phyloP scores from a whole-genome alignment of 2,888 invertebrate genomes.

The Drosophila robusta region DNA sequence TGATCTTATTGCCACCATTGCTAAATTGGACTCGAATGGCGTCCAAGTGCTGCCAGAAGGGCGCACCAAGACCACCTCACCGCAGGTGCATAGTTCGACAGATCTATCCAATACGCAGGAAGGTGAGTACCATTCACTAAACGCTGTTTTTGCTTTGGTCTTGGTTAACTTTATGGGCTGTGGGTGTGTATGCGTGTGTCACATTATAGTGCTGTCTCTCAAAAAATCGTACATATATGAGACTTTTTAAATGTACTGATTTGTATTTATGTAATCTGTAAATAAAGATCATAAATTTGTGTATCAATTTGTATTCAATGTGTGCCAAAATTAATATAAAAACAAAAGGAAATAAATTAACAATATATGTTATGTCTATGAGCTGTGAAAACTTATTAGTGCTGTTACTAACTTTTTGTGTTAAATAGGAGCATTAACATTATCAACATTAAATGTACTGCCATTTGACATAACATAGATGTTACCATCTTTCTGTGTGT shows the following conservation, averaged over 20 bases:
- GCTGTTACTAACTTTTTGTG: neutral
- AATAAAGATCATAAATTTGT: neutral
- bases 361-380: neutral
- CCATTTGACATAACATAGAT: too few species aligned
- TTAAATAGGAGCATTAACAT: neutral
- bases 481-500: conserved; percentile 1
- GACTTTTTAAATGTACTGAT: too few species aligned
- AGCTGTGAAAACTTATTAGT: too few species aligned
- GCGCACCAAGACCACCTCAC: conserved; percentile 86
- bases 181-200: conserved; percentile 35
- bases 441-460: neutral
- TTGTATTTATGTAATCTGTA: too few species aligned
- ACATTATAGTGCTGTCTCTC: conserved; percentile 9
- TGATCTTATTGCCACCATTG: conserved; percentile 94
- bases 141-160: conserved; percentile 4
- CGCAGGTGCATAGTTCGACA: conserved; percentile 91
- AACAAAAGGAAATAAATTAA: too few species aligned
- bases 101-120: conserved; percentile 86
- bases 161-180: conserved; percentile 18
- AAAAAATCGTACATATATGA: too few species aligned
- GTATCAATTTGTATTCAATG: neutral
- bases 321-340: too few species aligned
- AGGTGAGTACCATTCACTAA: conserved; percentile 71
- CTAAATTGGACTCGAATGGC: conserved; percentile 94
- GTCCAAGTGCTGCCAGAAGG: conserved; percentile 90